Base-by-base conservation (phyloP, 2,113 vertebrate genomes). In the Dendrocopos noguchii region DNA sequence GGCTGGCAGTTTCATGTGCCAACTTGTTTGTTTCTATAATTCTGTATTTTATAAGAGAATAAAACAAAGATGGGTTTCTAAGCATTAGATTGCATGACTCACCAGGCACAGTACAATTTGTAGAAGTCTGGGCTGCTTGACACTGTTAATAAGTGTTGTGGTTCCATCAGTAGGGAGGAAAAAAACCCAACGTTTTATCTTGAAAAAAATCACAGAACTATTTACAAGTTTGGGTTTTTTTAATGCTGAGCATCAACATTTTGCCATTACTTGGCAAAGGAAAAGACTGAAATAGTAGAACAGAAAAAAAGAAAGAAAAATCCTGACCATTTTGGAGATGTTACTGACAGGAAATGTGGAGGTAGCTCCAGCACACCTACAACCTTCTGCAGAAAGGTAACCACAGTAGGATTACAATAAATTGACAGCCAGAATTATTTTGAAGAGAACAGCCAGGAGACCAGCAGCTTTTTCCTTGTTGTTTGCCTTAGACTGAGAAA, bases 21-120 rank as follows among this genome's bases (percentile, higher is more conserved):
- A 95, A 87, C 67, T 85, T 96, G 91, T 81, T 97, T 97, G 79
- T 73, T 97, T 96, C 95, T 92, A 70, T 91, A 93, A 70, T 91
- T 96, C 66, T 66, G 39, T 39, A 82, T 94, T 97, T 96, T 96
- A 78, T 91, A 96, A 89, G 55, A 94, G 60, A 97, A 94, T 95
- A 97, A 96, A 97, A 93, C 29, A 93, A 88, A 87, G 71, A 66
- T 80, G 25, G 47, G 70, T 88, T 96, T 95, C 66, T 85, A 92
- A 92, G 59, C 24, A 90, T 91, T 94, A 74, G 47, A 88, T 78
- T 84, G 64, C 64, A 74, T 90, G 76, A 95, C 63, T 95, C 84
- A 95, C 44, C 6, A 86, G 89, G 64, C 86, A 74, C 14, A 60
- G 61, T 93, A n/a, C 56, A 61, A 90, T 80, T 93, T 94, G 50